Evolutionary conservation across 2,113 vertebrate genomes (phyloP).

Genomic region (Anser cygnoides): DNA sequence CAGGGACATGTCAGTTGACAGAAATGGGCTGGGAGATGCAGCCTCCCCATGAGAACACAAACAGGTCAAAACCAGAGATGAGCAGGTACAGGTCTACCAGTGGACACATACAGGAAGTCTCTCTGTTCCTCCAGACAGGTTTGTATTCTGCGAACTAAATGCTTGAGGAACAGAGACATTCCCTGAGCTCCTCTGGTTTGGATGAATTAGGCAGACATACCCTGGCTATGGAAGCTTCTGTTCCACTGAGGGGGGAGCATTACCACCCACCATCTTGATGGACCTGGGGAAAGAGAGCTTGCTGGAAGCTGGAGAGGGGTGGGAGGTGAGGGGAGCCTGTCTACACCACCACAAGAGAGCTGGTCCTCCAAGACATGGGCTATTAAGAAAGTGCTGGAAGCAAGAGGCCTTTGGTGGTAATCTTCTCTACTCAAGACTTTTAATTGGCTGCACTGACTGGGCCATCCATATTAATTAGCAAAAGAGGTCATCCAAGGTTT

Average conservation of each 20-base stretch:
- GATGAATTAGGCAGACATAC: neutral
- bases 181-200: neutral
- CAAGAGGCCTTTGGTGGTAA: neutral
- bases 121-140: conserved; percentile 1
- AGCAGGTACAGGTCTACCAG: neutral
- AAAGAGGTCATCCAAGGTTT: neutral
- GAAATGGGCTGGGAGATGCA: neutral
- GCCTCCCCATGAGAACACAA: neutral
- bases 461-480: neutral
- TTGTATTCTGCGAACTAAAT: neutral
- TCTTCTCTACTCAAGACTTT: neutral
- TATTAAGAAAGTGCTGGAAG: neutral
- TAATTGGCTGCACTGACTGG: neutral
- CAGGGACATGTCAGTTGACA: neutral
- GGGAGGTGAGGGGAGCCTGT: neutral
- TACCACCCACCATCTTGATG: neutral
- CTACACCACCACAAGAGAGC: neutral
- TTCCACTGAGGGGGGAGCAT: neutral
- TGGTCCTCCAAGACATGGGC: neutral
- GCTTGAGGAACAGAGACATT: neutral
- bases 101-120: neutral
- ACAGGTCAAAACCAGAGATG: neutral
- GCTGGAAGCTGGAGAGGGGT: neutral
- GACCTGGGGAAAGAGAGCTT: neutral
- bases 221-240: neutral